Base-by-base conservation (phyloP, 92 coral and sea anemone species). In the Palythoa grandiflora region DNA sequence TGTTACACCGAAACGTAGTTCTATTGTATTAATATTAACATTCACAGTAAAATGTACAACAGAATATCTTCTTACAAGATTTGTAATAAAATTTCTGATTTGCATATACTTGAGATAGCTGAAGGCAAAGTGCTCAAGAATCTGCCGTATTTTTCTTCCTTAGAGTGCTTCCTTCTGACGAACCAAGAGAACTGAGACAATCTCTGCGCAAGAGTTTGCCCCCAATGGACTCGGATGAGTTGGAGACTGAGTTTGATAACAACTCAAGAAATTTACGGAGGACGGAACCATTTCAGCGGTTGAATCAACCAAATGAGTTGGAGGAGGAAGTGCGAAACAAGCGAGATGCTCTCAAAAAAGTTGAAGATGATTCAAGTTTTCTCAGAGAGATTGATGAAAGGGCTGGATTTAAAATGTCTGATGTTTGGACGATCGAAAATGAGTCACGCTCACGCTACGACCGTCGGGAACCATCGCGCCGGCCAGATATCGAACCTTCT, bases 321-420 rank as follows among this genome's bases (percentile, higher is more conserved):
- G 92, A 91, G 61, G 83, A 65, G 1, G 92, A 91, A 78, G 80
- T 95, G 37, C 89, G 91, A 86, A 79, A 83, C 85, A 91, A 88
- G 73, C 94, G 96, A 53, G 94, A 88, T 12, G 87, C 93, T n/a
- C 88, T 97, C 77, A 95, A 98, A 85, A 94, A 94, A 76, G 99
- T 97, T 6, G 98, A 93, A 74, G 88, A 76, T 6, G 94, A 89
- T 60, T 68, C 95, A 6, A 98, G 95, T 21, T 92, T 93, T 68
- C 91, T 83, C 9, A 61, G 59, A 48, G 83, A 92, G 65, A 93
- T 91, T 68, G 99, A 96, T 77, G 96, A 89, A 65, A 90, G 95
- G 79, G 93, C 90, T 40, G 99, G 99, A 84, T 98, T 91, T 6
- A 93, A 93, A 73, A 96, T 96, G n/a, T 96, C 99, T 4, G 93